Conservation (phyloP, 2,113 vertebrate genomes). For the Silurus glanis region DNA sequence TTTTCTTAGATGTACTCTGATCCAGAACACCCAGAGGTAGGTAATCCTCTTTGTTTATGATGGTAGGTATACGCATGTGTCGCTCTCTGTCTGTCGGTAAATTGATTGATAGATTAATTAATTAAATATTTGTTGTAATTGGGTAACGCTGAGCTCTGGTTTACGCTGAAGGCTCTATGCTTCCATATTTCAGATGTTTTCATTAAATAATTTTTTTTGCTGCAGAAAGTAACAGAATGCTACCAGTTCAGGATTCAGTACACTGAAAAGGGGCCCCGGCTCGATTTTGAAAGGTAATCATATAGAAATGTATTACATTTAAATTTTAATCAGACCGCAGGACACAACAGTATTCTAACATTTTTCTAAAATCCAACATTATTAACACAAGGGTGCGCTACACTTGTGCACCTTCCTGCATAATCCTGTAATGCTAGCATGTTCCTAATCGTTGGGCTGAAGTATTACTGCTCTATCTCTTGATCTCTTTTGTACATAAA, state of each 20-base stretch:
- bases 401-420: background rate
- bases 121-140: too few species aligned
- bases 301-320: background rate
- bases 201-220: constrained; percentile 48
- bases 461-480: background rate
- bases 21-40: constrained; percentile 84
- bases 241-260: constrained; percentile 96
- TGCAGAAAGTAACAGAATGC: constrained; percentile 90
- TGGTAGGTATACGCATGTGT: too few species aligned
- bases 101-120: too few species aligned
- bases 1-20: constrained; percentile 83
- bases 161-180: background rate
- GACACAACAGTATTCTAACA: background rate
- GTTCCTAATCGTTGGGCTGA: background rate
- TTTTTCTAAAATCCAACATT: background rate
- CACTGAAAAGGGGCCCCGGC: constrained; percentile 74
- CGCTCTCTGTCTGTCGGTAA: too few species aligned
- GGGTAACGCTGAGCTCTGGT: background rate
- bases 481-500: too few species aligned
- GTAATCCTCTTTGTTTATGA: constrained; percentile 10
- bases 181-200: background rate
- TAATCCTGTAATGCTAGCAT: background rate
- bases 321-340: background rate
- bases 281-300: constrained; percentile 86
- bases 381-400: background rate